Percentiles rank a stretch among this genome's conserved stretches.
phyloP scores from a whole-genome alignment of 2,888 invertebrate species.

The Malthinus seriepunctatus region DNA sequence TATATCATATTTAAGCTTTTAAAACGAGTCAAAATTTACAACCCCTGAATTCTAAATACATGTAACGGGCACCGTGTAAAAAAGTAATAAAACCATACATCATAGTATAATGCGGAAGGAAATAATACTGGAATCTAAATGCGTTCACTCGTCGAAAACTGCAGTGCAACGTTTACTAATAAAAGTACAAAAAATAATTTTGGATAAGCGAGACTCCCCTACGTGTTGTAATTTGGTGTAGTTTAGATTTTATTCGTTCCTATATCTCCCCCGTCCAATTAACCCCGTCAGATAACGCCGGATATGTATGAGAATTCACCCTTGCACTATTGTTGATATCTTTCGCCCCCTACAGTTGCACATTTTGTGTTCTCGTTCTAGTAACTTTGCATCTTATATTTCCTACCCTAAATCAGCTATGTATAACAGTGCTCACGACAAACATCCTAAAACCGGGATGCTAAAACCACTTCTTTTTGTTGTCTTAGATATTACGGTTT shows the following conservation, averaged over 20 bases:
- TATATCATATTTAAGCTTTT: constrained; percentile 19
- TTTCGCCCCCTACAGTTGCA: constrained; percentile 14
- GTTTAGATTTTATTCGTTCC: constrained; percentile 28
- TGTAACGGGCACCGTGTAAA: constrained; percentile 20
- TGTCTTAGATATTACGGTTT: constrained; percentile 9
- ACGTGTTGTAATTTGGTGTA: constrained; percentile 24
- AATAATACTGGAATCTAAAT: constrained; percentile 20
- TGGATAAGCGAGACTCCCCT: constrained; percentile 16
- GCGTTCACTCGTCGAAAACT: constrained; percentile 15
- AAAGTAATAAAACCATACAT: constrained; percentile 26
- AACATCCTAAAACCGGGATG: constrained; percentile 7
- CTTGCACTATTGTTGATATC: constrained; percentile 20
- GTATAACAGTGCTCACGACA: constrained; percentile 8
- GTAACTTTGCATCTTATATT: constrained; percentile 15
- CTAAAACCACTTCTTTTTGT: constrained; percentile 11
- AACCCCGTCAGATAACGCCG: constrained; percentile 31
- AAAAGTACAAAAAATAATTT: constrained; percentile 14
- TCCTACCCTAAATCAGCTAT: neutral
- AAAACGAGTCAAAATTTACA: constrained; percentile 16
- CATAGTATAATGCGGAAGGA: constrained; percentile 23
- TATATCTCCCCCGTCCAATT: constrained; percentile 31
- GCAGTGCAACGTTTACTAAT: constrained; percentile 12
- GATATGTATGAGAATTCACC: constrained; percentile 21
- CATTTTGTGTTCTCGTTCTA: constrained; percentile 22
- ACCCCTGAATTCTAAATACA: constrained; percentile 18